phyloP scores from a whole-genome alignment of 2,888 invertebrate species.

The Platerodrilus igneus region DNA sequence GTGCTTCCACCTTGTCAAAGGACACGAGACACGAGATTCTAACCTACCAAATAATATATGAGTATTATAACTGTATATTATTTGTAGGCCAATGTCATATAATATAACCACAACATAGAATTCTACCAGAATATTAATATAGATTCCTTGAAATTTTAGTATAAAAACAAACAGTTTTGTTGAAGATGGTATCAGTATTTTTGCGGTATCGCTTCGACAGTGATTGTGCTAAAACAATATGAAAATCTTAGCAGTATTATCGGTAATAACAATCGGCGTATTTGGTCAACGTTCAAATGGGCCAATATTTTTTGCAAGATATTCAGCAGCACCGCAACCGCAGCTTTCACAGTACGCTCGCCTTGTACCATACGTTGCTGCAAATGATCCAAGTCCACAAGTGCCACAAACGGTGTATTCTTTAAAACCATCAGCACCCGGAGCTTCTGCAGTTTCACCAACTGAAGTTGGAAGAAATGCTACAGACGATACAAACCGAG shows the following conservation, averaged over 20 bases:
- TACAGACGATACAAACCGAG: conserved; percentile 15
- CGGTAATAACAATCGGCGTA: no score
- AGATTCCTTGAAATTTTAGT: conserved; percentile 4
- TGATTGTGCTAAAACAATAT: conserved; percentile 11
- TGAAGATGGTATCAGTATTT: not conserved
- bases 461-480: conserved; percentile 11
- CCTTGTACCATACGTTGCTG: conserved; percentile 12
- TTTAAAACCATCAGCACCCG: no score
- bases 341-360: no score
- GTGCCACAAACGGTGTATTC: conserved; percentile 48
- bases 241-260: conserved; percentile 16
- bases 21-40: conserved; percentile 18
- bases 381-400: conserved; percentile 7
- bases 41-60: conserved; percentile 16
- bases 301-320: conserved; percentile 16
- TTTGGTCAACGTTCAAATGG: no score
- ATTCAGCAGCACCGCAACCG: conserved; percentile 9
- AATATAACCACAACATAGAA: conserved; percentile 13
- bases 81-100: conserved; percentile 23
- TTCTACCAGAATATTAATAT: conserved; percentile 12
- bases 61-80: conserved; percentile 13
- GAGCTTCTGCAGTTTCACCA: conserved; percentile 35
- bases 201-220: conserved; percentile 10
- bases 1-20: conserved; percentile 13
- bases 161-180: no score